Evolutionary conservation across 1,140 invertebrate species (phyloP), one percentile per base, ranked within the genome.

Genomic region (Whitmania pigra): DNA sequence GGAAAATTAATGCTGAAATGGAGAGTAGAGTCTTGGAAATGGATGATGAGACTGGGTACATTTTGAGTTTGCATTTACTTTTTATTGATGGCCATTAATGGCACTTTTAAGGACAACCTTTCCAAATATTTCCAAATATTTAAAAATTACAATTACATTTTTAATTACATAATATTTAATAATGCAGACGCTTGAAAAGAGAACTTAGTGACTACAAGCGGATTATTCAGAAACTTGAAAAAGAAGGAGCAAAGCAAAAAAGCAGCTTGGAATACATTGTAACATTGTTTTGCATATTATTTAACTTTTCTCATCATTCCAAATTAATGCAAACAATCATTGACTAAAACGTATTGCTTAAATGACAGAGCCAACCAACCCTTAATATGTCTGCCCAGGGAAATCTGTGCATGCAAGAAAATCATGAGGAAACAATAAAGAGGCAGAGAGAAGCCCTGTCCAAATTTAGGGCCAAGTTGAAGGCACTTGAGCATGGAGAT

Each of bases 371-470:
- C 57, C 57, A 22, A 7, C 22, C 57, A n/a, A 2, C 6, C 73
- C 22, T 79, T 60, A 81, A 82, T 73, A 71, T 83, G 72, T 78
- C 80, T 36, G 76, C 79, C 54, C 73, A 81, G 29, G 82, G 82
- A 29, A 79, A 79, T 36, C 80, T 81, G 69, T 83, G 82, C 74
- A 76, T 80, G 36, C 81, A 81, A 6, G 82, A 83, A 72, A 72
- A 81, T 36, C 81, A 83, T 73, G 80, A 81, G 69, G 79, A 81
- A 67, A 79, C 82, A 22, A 83, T 83, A 53, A 73, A 73, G 3
- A 75, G 81, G 67, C 81, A 83, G 74, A 74, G 80, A 60, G 80
- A 82, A 67, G 82, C 82, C 27, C 72, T 83, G 20, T 77, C 79
- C 36, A 81, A 83, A 73, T 76, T 83, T 15, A 73, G 82, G 66